Percentiles rank a stretch among this genome's conserved stretches.
These are phyloP conservation scores for Siniperca chuatsi DNA, from an alignment of 2,113 vertebrate genomes.

Conservation along the genomic window DNA sequence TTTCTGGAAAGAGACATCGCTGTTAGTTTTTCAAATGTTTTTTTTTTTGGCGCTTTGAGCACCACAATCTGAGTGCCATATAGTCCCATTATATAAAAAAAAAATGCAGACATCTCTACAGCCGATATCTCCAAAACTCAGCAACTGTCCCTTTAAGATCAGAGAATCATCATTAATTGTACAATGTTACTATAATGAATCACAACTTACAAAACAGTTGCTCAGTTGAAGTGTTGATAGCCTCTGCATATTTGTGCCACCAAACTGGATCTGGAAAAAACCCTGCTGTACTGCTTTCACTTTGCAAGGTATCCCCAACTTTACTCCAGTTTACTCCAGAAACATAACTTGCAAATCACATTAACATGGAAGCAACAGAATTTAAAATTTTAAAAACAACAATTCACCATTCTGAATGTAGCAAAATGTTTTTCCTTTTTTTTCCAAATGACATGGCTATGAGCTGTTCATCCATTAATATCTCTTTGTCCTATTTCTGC, in stretches of 20 bases:
- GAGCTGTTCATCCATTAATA: not conserved
- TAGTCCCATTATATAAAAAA: too few species aligned
- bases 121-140: too few species aligned
- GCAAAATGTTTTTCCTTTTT: not conserved
- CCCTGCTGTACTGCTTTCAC: not conserved
- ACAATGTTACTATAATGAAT: not conserved
- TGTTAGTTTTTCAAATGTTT: too few species aligned
- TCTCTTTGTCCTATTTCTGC: not conserved
- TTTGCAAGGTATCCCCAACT: not conserved
- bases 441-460: not conserved
- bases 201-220: not conserved
- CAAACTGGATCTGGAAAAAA: not conserved
- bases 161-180: not conserved
- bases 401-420: not conserved
- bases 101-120: too few species aligned
- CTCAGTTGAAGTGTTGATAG: too few species aligned
- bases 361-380: not conserved
- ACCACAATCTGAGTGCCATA: too few species aligned
- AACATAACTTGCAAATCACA: not conserved
- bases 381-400: not conserved
- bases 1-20: too few species aligned
- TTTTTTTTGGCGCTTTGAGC: too few species aligned
- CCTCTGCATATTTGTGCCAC: conserved; percentile 4
- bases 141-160: not conserved
- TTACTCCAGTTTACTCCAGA: not conserved